Percentiles rank a stretch among this genome's conserved stretches.
These are phyloP conservation scores for Conus ventricosus DNA, from an alignment of 1,140 invertebrate species.

Conservation along the genomic window DNA sequence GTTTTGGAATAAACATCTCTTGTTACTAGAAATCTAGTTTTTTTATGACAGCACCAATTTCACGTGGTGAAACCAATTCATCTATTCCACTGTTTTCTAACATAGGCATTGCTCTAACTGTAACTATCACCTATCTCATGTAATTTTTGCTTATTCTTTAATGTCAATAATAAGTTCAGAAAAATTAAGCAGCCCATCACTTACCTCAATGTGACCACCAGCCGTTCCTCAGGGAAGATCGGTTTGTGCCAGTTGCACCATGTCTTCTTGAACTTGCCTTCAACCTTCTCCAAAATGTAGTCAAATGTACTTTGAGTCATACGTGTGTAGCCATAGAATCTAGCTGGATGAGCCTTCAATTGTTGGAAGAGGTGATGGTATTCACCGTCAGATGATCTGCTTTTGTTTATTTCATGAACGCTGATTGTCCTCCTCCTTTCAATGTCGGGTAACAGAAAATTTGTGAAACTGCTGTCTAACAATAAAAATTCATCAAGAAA, in stretches of 20 bases:
- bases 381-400: slow-evolving; percentile 6
- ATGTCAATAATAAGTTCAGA: too few relatives aligned
- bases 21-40: too few relatives aligned
- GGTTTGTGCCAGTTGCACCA: slow-evolving; percentile 27
- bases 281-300: slow-evolving; percentile 17
- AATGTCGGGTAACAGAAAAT: too few relatives aligned
- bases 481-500: too few relatives aligned
- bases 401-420: slow-evolving; percentile 29
- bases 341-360: slow-evolving; percentile 20
- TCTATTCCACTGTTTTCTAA: too few relatives aligned
- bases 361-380: slow-evolving; percentile 29
- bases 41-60: too few relatives aligned
- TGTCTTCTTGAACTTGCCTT: slow-evolving; percentile 4
- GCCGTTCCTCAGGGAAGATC: slow-evolving; percentile 17
- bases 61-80: too few relatives aligned
- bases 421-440: not conserved
- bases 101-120: too few relatives aligned
- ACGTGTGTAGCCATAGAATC: slow-evolving; percentile 18
- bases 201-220: slow-evolving; percentile 31
- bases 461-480: too few relatives aligned
- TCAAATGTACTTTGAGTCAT: slow-evolving; percentile 9
- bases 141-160: too few relatives aligned
- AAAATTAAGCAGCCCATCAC: not conserved
- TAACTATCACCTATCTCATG: too few relatives aligned
- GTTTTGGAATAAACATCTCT: too few relatives aligned